Percentiles rank a stretch among this genome's conserved stretches.
These are phyloP conservation scores for Brachypalpus laphriformis DNA, from an alignment of 2,888 invertebrate genomes.

Conservation along the genomic window DNA sequence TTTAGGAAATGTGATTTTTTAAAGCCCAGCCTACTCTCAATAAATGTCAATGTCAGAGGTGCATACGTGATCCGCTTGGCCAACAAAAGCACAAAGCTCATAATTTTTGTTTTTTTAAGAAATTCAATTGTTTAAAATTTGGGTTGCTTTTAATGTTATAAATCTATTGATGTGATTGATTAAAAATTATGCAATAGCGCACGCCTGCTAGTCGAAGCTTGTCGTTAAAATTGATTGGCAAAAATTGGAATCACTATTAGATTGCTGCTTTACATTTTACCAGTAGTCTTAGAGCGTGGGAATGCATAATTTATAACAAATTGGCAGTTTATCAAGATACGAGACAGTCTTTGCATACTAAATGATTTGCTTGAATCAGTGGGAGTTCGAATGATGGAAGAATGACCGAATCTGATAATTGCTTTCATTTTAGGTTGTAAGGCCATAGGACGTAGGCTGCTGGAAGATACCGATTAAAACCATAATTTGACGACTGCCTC, in stretches of 20 bases:
- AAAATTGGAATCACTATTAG: background rate
- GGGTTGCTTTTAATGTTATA: background rate
- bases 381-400: background rate
- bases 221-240: background rate
- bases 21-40: background rate
- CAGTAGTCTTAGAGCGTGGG: background rate
- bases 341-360: background rate
- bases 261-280: background rate
- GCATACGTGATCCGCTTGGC: background rate
- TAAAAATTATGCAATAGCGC: background rate
- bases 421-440: background rate
- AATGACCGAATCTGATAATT: background rate
- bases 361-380: background rate
- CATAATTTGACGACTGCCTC: background rate
- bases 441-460: background rate
- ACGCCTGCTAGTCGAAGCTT: background rate
- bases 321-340: background rate
- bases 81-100: background rate
- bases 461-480: no score
- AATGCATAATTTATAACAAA: background rate
- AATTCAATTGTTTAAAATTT: background rate
- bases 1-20: conserved; percentile 6
- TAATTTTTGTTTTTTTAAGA: background rate
- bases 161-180: background rate
- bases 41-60: conserved; percentile 24